A percentile compares a stretch with the other conserved stretches of the same genome.
Evolutionary conservation across 1,140 invertebrate genomes (phyloP).

Genomic region (Portunus trituberculatus): DNA sequence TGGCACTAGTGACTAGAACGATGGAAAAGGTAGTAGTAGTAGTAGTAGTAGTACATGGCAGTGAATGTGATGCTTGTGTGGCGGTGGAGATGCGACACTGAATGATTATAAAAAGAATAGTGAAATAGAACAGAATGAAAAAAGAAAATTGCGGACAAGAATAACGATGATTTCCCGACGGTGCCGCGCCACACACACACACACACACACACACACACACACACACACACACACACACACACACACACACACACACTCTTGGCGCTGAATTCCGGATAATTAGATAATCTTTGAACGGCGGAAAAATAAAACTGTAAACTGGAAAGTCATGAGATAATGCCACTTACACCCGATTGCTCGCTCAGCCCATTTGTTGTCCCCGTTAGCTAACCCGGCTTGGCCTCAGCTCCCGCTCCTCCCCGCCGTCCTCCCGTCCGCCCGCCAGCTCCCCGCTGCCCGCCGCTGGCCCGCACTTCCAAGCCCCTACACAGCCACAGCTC

Average conservation of each 20-base stretch:
- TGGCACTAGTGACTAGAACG: too few species aligned
- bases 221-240: not conserved
- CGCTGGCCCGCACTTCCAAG: too few species aligned
- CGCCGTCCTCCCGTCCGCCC: not conserved
- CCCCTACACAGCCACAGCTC: too few species aligned
- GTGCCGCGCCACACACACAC: not conserved
- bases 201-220: not conserved
- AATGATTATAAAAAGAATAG: too few species aligned
- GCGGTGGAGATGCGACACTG: too few species aligned
- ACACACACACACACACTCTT: not conserved
- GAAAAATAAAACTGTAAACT: conserved; percentile 24
- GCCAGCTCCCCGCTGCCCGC: not conserved
- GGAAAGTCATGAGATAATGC: conserved; percentile 3
- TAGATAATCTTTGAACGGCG: conserved; percentile 12
- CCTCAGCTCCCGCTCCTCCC: not conserved
- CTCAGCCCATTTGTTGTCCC: not conserved
- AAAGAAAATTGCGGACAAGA: not conserved
- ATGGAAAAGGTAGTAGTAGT: too few species aligned
- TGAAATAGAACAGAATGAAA: not conserved
- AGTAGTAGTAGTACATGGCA: too few species aligned
- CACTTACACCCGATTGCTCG: conserved; percentile 18
- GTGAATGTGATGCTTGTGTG: too few species aligned
- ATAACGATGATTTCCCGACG: not conserved
- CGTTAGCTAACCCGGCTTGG: not conserved
- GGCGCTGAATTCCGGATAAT: not conserved